Conservation (phyloP, 2,888 invertebrate species). For the Beris chalybata region DNA sequence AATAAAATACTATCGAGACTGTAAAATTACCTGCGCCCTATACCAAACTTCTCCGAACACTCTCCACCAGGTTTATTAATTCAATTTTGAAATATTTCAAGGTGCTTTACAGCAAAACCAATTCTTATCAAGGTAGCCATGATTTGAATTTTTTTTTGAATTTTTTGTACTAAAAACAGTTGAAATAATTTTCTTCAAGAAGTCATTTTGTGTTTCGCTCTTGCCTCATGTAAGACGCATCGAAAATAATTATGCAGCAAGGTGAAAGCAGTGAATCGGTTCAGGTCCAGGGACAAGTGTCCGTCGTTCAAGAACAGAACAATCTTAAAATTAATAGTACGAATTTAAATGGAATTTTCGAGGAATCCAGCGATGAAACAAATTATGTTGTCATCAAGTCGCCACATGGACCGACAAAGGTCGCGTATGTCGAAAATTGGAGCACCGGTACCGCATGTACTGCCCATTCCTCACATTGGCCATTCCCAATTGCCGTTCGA, state of each 20-base stretch:
- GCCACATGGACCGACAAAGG: conserved; percentile 49
- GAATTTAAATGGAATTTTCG: conserved; percentile 14
- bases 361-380: conserved; percentile 13
- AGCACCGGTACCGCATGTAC: conserved; percentile 35
- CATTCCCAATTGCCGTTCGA: conserved; percentile 36
- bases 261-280: conserved; percentile 17
- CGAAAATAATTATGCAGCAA: conserved; percentile 28
- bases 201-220: conserved; percentile 36
- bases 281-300: conserved; percentile 8
- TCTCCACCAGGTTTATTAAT: no score
- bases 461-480: conserved; percentile 35
- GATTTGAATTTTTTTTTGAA: not conserved
- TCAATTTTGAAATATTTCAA: not conserved
- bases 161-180: conserved; percentile 11
- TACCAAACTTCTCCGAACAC: no score
- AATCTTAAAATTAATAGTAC: conserved; percentile 50
- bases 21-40: no score
- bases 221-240: conserved; percentile 31
- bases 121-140: conserved; percentile 7
- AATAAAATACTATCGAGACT: no score
- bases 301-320: conserved; percentile 48
- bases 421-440: conserved; percentile 41
- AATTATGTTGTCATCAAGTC: conserved; percentile 40
- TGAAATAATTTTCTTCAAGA: conserved; percentile 24
- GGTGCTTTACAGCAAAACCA: not conserved